Evolutionary conservation across 2,888 invertebrate genomes (phyloP), one percentile per base, ranked within the genome.

Genomic region (Cephus sareptanus): DNA sequence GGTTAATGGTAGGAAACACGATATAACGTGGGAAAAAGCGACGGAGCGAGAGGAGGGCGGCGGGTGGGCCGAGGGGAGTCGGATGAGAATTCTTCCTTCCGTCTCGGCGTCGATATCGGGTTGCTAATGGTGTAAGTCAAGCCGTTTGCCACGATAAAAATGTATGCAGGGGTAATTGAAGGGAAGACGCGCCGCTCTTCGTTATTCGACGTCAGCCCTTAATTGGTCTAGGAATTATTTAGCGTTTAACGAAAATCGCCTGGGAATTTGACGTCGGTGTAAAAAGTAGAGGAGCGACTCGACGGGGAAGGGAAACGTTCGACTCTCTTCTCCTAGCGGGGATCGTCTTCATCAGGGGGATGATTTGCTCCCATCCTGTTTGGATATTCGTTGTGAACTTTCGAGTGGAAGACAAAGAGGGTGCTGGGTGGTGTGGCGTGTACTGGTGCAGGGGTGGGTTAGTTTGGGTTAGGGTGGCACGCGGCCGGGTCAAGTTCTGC

Each of bases 91-190:
- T 69, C 69, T 73, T 78, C 75, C 56, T 76, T 76, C 33, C 70
- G 70, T 70, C 70, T 30, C 70, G 70, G 15, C 33, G 70, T 70
- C 76, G 69, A 83, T 90, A 89, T 90, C 90, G 81, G 84, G 87
- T 90, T 90, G 85, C 90, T 90, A 90, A 90, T 90, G 88, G 89
- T 84, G 89, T 85, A 85, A 88, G 86, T 85, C 85, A 88, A 87
- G 84, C 87, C 83, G 77, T 77, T 81, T 83, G 82, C 79, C 84
- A 83, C 70, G 70, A 70, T 90, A 90, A 90, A 89, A 89, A 88
- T 86, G 85, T 83, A 84, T 86, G 84, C 83, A 79, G 84, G 86
- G 85, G 87, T 88, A 89, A 90, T 89, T 87, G 87, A 88, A 87
- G 87, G 85, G 87, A 86, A 85, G 87, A 79, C 81, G 82, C 13